These are phyloP conservation scores for Drosophila kuntzei DNA, from an alignment of 2,888 invertebrate genomes.

Conservation along the genomic window DNA sequence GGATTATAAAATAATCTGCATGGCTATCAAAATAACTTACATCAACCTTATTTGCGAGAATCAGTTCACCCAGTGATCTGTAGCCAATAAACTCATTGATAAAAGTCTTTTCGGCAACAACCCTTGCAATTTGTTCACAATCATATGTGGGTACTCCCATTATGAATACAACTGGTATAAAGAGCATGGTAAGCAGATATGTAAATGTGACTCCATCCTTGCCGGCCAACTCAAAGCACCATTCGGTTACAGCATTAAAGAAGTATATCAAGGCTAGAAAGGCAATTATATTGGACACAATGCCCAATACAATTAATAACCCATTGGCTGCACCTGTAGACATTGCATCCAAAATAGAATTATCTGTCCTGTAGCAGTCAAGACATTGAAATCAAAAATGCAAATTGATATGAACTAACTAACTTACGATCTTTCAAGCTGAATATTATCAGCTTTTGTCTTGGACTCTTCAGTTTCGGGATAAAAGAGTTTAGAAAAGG, in stretches of 20 bases:
- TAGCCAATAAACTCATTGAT: slow-evolving; percentile 97
- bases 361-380: slow-evolving; percentile 88
- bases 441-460: slow-evolving; percentile 86
- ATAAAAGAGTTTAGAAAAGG: slow-evolving; percentile 94
- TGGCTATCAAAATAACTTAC: no score
- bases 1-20: no score
- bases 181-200: slow-evolving; percentile 22
- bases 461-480: slow-evolving; percentile 93
- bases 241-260: slow-evolving; percentile 42
- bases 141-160: slow-evolving; percentile 86
- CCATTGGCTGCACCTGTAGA: slow-evolving; percentile 93
- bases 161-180: slow-evolving; percentile 39
- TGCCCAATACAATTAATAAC: slow-evolving; percentile 91
- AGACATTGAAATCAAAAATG: background rate
- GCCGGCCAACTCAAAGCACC: slow-evolving; percentile 49
- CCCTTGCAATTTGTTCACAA: slow-evolving; percentile 89
- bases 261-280: slow-evolving; percentile 51
- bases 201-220: slow-evolving; percentile 28
- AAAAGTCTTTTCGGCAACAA: slow-evolving; percentile 95
- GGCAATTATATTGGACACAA: slow-evolving; percentile 87
- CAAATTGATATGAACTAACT: background rate
- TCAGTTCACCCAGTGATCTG: slow-evolving; percentile 89
- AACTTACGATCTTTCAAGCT: slow-evolving; percentile 88
- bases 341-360: slow-evolving; percentile 94
- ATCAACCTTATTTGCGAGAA: slow-evolving; percentile 63